Evolutionary conservation across 2,888 invertebrate genomes (phyloP).

Genomic region (Neoascia interrupta): DNA sequence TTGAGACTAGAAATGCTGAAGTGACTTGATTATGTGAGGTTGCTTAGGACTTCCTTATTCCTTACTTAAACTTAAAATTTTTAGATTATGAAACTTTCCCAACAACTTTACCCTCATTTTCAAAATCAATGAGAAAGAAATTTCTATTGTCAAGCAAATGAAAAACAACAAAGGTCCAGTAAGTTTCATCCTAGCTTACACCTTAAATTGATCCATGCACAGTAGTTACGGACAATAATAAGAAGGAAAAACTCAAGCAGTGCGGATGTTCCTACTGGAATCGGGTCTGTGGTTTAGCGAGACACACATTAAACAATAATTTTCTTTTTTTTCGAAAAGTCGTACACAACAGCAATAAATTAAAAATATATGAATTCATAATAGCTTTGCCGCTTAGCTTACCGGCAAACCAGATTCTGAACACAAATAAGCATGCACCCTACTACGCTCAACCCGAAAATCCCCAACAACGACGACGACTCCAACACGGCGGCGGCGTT

Average conservation of each 20-base stretch:
- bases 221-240: no score
- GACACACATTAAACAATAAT: constrained; percentile 7
- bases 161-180: no score
- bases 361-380: not conserved
- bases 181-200: no score
- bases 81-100: no score
- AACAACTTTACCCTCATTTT: no score
- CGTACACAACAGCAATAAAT: constrained; percentile 47
- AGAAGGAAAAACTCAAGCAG: constrained; percentile 46
- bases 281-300: constrained; percentile 38
- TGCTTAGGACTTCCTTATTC: no score
- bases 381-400: constrained; percentile 37
- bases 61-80: no score
- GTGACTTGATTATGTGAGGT: no score
- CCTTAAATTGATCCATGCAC: constrained; percentile 48
- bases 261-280: constrained; percentile 45
- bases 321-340: constrained; percentile 21
- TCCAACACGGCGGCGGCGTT: constrained; percentile 24
- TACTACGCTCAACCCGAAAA: constrained; percentile 19
- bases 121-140: no score
- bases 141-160: no score
- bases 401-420: constrained; percentile 63
- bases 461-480: constrained; percentile 28
- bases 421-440: constrained; percentile 63
- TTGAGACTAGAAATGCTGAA: no score